Evolutionary conservation across 2,797 vertebrate genomes (phyloP).

Genomic region (Antennarius maculatus): DNA sequence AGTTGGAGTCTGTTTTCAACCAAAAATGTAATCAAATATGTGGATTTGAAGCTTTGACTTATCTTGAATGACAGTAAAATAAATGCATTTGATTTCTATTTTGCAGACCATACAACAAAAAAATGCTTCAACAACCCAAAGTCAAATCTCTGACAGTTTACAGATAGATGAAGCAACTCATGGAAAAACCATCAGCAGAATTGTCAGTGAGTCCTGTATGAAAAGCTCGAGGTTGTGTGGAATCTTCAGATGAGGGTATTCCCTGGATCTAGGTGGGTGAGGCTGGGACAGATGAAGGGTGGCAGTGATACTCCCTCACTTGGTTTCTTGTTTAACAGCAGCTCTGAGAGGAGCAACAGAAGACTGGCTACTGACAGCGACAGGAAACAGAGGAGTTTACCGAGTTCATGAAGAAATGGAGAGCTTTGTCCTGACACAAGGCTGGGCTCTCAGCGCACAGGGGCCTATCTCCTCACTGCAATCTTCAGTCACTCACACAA

Average conservation of each 20-base stretch:
- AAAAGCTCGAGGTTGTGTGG: too few species aligned
- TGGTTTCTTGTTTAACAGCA: slow-evolving; percentile 37
- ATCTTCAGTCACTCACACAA: slow-evolving; percentile 55
- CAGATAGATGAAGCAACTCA: background rate
- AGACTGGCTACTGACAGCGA: slow-evolving; percentile 62
- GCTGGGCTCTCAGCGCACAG: slow-evolving; percentile 50
- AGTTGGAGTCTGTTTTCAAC: background rate
- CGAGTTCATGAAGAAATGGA: slow-evolving; percentile 72
- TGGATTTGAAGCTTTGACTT: background rate
- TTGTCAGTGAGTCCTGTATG: background rate
- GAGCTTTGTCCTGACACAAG: slow-evolving; percentile 74
- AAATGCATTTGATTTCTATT: background rate
- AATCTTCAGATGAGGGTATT: background rate
- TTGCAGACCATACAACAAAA: too few species aligned
- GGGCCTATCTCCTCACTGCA: slow-evolving; percentile 58
- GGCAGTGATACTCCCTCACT: slow-evolving; percentile 30
- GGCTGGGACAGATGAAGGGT: slow-evolving; percentile 35
- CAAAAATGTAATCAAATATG: background rate
- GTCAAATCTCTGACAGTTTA: slow-evolving; percentile 2
- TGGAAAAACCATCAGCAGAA: slow-evolving; percentile 1
- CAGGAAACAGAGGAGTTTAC: slow-evolving; percentile 73
- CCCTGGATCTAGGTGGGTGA: slow-evolving; percentile 9
- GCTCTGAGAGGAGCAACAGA: slow-evolving; percentile 60
- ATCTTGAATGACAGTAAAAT: background rate
- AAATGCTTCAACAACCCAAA: too few species aligned